These are phyloP conservation scores for Leptoclinus maculatus DNA, from an alignment of 2,797 vertebrate genomes.

Conservation along the genomic window DNA sequence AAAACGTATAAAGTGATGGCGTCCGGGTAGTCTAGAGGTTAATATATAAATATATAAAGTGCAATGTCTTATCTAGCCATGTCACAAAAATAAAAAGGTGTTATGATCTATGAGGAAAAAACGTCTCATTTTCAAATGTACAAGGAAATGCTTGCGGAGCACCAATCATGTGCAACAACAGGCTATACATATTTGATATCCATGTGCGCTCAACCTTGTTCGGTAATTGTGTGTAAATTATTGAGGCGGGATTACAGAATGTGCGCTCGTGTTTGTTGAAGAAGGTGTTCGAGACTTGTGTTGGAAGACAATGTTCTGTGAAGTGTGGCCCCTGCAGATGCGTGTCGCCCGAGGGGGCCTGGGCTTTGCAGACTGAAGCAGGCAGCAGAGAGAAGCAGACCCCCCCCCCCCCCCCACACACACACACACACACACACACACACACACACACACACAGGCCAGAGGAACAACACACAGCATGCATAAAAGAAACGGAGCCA, in stretches of 20 bases:
- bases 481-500: neutral
- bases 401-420: neutral
- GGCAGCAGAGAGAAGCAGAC: constrained; percentile 18
- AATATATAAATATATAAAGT: neutral
- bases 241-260: constrained; percentile 13
- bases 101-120: neutral
- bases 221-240: constrained; percentile 48
- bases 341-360: neutral
- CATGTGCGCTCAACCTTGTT: constrained; percentile 34
- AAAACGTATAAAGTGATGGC: too few relatives aligned
- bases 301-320: constrained; percentile 22
- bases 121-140: neutral
- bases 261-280: constrained; percentile 12
- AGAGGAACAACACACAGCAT: constrained; percentile 2
- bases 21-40: neutral
- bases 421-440: neutral
- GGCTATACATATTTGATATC: constrained; percentile 42
- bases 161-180: constrained; percentile 13
- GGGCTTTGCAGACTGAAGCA: constrained; percentile 30
- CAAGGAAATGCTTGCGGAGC: constrained; percentile 8
- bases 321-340: constrained; percentile 44
- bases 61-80: neutral
- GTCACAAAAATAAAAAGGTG: neutral
- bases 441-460: neutral
- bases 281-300: neutral